Percentiles rank a stretch among this genome's conserved stretches.
These are phyloP conservation scores for Sarcophaga variegata DNA, from an alignment of 2,888 invertebrate genomes.

Conservation along the genomic window DNA sequence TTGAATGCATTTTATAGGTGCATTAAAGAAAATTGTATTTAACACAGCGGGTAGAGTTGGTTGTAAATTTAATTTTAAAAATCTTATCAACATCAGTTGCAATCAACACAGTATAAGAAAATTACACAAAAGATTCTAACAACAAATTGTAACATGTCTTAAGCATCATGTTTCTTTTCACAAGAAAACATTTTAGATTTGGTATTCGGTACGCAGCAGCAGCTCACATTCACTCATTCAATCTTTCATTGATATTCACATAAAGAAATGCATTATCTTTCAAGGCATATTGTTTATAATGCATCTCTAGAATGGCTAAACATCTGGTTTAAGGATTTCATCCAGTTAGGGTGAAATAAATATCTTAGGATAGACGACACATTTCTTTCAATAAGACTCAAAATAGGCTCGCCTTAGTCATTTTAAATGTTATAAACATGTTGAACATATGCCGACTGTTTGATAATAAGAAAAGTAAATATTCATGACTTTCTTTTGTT, in stretches of 20 bases:
- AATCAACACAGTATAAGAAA: conserved; percentile 27
- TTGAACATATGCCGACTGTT: conserved; percentile 24
- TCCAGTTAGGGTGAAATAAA: neutral
- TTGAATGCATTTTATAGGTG: conserved; percentile 34
- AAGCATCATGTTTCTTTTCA: conserved; percentile 32
- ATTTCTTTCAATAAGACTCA: neutral
- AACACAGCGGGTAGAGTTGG: neutral
- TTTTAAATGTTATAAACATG: conserved; percentile 17
- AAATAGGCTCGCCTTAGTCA: neutral
- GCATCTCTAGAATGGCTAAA: neutral
- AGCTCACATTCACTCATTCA: neutral
- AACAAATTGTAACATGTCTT: conserved; percentile 18
- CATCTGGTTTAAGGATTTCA: conserved; percentile 18
- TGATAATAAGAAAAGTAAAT: neutral
- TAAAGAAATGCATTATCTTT: neutral
- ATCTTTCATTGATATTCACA: neutral
- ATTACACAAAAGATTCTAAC: conserved; percentile 7
- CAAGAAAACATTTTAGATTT: neutral
- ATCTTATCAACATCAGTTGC: conserved; percentile 7
- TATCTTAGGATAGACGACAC: neutral
- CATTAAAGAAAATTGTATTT: conserved; percentile 16
- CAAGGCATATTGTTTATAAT: too few relatives aligned
- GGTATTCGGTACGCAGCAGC: neutral
- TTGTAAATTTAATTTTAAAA: neutral
- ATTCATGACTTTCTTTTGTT: neutral